Evolutionary conservation across 2,113 vertebrate species (phyloP).

Genomic region (Pelecanoides urinatrix): DNA sequence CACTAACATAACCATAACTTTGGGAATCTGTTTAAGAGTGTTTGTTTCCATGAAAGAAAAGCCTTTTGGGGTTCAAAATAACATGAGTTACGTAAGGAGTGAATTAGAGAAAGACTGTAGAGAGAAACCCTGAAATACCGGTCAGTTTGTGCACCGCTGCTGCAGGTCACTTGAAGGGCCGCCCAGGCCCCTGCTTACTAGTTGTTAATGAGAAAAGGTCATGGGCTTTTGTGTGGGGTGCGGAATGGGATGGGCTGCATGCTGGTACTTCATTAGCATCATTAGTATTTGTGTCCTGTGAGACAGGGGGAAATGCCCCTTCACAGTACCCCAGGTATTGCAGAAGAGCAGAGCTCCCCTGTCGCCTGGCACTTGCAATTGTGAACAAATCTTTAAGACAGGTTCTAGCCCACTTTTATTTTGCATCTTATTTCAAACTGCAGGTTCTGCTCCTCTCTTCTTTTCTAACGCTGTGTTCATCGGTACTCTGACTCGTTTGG

Average conservation of each 20-base stretch:
- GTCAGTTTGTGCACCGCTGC: neutral
- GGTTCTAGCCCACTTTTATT: neutral
- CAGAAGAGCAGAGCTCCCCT: neutral
- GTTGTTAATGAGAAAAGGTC: neutral
- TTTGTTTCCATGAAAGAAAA: neutral
- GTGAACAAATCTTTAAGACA: neutral
- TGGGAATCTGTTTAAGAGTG: neutral
- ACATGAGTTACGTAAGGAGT: neutral
- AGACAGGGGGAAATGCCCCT: neutral
- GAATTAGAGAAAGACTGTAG: neutral
- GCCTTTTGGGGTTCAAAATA: neutral
- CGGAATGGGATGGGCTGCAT: accelerated
- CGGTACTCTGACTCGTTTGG: accelerated
- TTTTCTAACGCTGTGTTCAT: neutral
- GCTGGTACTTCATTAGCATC: neutral
- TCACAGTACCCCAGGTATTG: accelerated
- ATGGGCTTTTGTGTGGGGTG: too few relatives aligned
- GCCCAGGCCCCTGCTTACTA: neutral
- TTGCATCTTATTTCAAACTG: neutral
- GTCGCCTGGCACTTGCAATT: neutral
- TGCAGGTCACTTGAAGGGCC: neutral
- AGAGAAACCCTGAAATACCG: neutral
- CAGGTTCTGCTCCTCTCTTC: neutral
- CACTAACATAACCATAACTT: neutral
- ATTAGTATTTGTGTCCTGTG: neutral